phyloP scores from a whole-genome alignment of 1,140 invertebrate species.

The Chymomyza costata region DNA sequence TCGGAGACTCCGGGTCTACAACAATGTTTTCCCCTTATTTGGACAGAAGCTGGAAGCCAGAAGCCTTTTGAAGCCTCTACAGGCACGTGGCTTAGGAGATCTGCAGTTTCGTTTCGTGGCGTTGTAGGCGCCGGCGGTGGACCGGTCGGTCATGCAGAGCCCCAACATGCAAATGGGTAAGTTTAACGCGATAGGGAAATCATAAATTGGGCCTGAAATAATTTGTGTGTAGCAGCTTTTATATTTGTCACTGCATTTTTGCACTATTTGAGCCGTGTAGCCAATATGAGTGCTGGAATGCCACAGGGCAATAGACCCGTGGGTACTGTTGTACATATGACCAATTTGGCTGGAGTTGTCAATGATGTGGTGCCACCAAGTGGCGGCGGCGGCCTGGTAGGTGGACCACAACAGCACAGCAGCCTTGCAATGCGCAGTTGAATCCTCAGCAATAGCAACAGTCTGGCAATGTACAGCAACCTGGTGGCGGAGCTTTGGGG shows the following conservation, averaged over 20 bases:
- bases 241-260: constrained; percentile 28
- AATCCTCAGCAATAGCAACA: constrained; percentile 70
- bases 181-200: background rate
- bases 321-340: constrained; percentile 71
- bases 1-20: no score
- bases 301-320: constrained; percentile 62
- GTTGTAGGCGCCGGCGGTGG: constrained; percentile 46
- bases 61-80: no score
- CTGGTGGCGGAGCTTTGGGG: constrained; percentile 8
- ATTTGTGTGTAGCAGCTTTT: constrained; percentile 8
- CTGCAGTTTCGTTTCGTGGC: no score
- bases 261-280: constrained; percentile 39
- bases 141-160: constrained; percentile 64
- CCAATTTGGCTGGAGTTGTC: constrained; percentile 78
- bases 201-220: constrained; percentile 1
- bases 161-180: constrained; percentile 50
- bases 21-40: no score
- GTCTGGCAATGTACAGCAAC: constrained; percentile 1
- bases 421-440: constrained; percentile 77
- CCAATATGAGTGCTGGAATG: constrained; percentile 69
- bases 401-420: constrained; percentile 74
- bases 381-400: background rate
- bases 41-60: no score
- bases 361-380: constrained; percentile 76
- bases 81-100: no score